These are phyloP conservation scores for Crocidura indochinensis DNA, from an alignment of 2,797 vertebrate species.

Conservation along the genomic window DNA sequence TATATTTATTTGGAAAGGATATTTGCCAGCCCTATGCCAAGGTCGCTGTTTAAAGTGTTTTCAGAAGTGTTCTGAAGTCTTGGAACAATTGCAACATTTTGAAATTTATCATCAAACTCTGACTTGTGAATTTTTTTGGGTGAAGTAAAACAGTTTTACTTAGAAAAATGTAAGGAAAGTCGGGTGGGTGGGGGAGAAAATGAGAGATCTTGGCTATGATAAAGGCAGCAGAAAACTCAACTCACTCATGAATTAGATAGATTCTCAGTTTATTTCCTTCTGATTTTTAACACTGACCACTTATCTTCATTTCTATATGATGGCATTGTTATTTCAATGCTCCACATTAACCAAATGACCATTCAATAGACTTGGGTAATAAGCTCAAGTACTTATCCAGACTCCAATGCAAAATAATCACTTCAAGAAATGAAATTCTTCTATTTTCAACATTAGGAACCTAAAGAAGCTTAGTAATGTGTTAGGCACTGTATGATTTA, in stretches of 20 bases:
- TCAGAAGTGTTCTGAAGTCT: conserved; percentile 45
- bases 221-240: too few relatives aligned
- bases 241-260: background rate
- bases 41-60: conserved; percentile 50
- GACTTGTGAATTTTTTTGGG: too few relatives aligned
- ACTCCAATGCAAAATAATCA: background rate
- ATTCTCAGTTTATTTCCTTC: background rate
- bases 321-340: background rate
- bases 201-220: too few relatives aligned
- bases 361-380: background rate
- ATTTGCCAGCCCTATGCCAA: background rate
- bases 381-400: background rate
- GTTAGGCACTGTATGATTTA: background rate
- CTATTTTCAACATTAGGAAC: background rate
- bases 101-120: conserved; percentile 52
- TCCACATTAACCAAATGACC: background rate
- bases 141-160: too few relatives aligned
- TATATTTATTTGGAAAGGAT: conserved; percentile 58
- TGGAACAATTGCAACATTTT: conserved; percentile 51
- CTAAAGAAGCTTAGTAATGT: background rate
- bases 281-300: background rate
- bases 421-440: background rate
- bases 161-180: too few relatives aligned
- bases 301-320: background rate
- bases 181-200: too few relatives aligned